Evolutionary conservation across 2,113 vertebrate genomes (phyloP).

Genomic region (Rhea americana): DNA sequence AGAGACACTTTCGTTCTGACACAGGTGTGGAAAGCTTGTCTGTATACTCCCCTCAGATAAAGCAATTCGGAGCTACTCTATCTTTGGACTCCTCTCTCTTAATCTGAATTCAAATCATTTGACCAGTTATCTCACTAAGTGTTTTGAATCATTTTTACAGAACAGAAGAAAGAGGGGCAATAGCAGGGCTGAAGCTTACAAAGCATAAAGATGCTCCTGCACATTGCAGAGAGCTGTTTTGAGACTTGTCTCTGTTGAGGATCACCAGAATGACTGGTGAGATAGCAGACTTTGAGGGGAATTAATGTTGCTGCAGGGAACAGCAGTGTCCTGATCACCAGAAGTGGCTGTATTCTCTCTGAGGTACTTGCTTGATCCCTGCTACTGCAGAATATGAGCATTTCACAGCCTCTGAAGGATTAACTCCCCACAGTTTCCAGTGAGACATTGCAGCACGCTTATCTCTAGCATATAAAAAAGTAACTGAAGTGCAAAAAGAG

Average conservation of each 20-base stretch:
- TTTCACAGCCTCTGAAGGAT: neutral
- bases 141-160: neutral
- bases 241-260: neutral
- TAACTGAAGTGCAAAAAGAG: neutral
- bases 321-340: neutral
- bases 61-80: neutral
- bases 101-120: neutral
- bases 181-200: neutral
- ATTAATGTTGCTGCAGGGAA: neutral
- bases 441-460: neutral
- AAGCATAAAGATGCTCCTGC: neutral
- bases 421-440: neutral
- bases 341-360: neutral
- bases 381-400: neutral
- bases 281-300: neutral
- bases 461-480: neutral
- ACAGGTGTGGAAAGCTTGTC: neutral
- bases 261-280: neutral
- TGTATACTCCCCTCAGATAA: neutral
- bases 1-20: neutral
- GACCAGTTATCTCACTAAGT: neutral
- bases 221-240: neutral
- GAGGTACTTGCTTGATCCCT: neutral
- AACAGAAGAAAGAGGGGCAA: neutral
- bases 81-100: neutral